Percentiles rank a stretch among this genome's conserved stretches.
Conservation (phyloP, 1,140 invertebrate species). For the Eurytemora carolleeae region DNA sequence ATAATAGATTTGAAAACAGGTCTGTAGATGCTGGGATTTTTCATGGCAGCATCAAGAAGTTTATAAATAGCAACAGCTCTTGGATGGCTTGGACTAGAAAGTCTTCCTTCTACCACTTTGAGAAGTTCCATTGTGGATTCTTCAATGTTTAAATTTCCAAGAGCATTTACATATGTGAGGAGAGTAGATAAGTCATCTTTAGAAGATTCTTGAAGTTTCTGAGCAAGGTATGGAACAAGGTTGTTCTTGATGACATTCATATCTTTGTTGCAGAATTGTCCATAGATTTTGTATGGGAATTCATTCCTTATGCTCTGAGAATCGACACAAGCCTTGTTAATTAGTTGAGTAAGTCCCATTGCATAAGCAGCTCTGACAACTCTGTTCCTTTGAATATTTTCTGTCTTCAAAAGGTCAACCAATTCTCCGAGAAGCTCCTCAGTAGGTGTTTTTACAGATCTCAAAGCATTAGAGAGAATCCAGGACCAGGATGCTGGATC, state of each 20-base stretch:
- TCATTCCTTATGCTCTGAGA: slow-evolving; percentile 32
- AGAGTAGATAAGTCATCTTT: neutral
- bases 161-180: slow-evolving; percentile 27
- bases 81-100: slow-evolving; percentile 36
- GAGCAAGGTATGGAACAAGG: slow-evolving; percentile 35
- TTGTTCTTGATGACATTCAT: slow-evolving; percentile 30
- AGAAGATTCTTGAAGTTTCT: neutral
- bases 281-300: slow-evolving; percentile 40
- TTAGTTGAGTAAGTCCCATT: slow-evolving; percentile 33
- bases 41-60: slow-evolving; percentile 29
- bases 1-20: slow-evolving; percentile 42
- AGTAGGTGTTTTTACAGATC: slow-evolving; percentile 36
- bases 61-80: slow-evolving; percentile 33
- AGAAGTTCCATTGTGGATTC: slow-evolving; percentile 42
- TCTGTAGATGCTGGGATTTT: slow-evolving; percentile 30
- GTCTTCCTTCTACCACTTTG: slow-evolving; percentile 30
- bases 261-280: slow-evolving; percentile 29
- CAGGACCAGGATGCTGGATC: slow-evolving; percentile 31
- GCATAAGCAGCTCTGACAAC: slow-evolving; percentile 19
- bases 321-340: slow-evolving; percentile 36
- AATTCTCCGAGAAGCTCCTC: slow-evolving; percentile 36
- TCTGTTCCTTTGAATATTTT: slow-evolving; percentile 2
- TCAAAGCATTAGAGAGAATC: slow-evolving; percentile 29
- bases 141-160: slow-evolving; percentile 39
- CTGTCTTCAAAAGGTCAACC: slow-evolving; percentile 23